Percentiles rank a stretch among this genome's conserved stretches.
Conservation (phyloP, 2,797 vertebrate species). For the Mus spretus region DNA sequence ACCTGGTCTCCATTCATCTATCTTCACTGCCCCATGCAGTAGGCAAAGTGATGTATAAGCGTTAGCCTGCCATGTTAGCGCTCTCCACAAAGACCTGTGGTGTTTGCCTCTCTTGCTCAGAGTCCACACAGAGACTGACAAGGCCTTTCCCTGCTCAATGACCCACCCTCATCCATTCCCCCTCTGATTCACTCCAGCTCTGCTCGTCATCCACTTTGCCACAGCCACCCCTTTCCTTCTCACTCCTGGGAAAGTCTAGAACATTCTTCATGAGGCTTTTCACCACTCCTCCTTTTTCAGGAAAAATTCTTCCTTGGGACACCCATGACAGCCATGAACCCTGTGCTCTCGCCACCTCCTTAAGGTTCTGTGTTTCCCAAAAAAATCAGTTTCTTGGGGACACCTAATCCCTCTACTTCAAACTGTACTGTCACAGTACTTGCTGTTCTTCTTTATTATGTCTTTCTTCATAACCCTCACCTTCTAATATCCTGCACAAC, state of each 20-base stretch:
- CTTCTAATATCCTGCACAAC: conserved; percentile 7
- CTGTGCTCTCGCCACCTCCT: not conserved
- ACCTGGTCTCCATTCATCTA: not conserved
- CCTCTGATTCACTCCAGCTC: not conserved
- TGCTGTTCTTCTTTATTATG: not conserved
- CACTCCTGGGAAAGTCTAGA: not conserved
- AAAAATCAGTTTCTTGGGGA: not conserved
- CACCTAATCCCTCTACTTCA: not conserved
- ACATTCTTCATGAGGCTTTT: not conserved
- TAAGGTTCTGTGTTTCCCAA: not conserved
- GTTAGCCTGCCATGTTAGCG: not conserved
- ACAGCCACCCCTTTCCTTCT: not conserved
- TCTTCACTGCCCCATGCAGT: not conserved
- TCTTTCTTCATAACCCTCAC: not conserved
- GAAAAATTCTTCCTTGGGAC: not conserved
- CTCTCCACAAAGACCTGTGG: not conserved
- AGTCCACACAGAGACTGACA: not conserved
- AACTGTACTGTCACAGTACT: not conserved
- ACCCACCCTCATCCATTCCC: not conserved
- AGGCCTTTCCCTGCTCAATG: not conserved
- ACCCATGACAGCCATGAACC: not conserved
- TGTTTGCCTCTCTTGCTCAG: not conserved
- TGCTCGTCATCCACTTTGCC: not conserved
- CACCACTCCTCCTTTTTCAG: not conserved
- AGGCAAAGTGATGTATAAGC: not conserved